Evolutionary conservation across 2,113 vertebrate species (phyloP), one percentile per base, ranked within the genome.

Genomic region (Prolemur simus): DNA sequence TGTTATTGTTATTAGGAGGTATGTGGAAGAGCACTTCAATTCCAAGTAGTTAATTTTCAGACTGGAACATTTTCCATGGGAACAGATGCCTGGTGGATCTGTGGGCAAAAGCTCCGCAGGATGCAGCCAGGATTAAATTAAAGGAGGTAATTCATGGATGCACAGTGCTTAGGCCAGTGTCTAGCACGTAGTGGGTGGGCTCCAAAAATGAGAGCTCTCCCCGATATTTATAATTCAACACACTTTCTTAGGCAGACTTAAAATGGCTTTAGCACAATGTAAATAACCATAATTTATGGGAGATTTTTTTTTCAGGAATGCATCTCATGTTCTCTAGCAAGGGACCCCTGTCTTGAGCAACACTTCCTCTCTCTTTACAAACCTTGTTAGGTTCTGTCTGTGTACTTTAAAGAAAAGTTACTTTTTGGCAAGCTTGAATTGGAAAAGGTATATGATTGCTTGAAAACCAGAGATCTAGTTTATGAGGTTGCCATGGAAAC

Each of bases 401-500:
- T 49, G 27, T 77, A 8, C 82, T 86, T 95, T 63, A 73, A 95
- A 91, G 78, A 96, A 95, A 96, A 95, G 95, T 92, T 95, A 82
- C 89, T 87, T 92, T 88, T 89, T 74, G 80, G 63, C 32, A 92
- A 81, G 77, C 71, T 69, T 64, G 77, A 74, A 60, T 91, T 60
- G 85, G 69, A 83, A 85, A 97, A 87, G 49, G 42, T 54, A 78
- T 63, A 37, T 5, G 45, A 89, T 58, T 89, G 58, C 80, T 94
- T 87, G 77, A 82, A 82, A 92, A 64, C 42, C 49, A 64, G 88
- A 84, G 81, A 83, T 6, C 49, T 20, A 1, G 37, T 83, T 81
- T 92, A 68, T 94, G 92, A 49, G 58, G 92, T 96, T 97, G 58
- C 92, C 84, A 96, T 92, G 92, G 97, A 86, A 91, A 97, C 0